A percentile compares a stretch with the other conserved stretches of the same genome.
Evolutionary conservation across 2,113 vertebrate species (phyloP).

Genomic region (Chaetura pelagica): DNA sequence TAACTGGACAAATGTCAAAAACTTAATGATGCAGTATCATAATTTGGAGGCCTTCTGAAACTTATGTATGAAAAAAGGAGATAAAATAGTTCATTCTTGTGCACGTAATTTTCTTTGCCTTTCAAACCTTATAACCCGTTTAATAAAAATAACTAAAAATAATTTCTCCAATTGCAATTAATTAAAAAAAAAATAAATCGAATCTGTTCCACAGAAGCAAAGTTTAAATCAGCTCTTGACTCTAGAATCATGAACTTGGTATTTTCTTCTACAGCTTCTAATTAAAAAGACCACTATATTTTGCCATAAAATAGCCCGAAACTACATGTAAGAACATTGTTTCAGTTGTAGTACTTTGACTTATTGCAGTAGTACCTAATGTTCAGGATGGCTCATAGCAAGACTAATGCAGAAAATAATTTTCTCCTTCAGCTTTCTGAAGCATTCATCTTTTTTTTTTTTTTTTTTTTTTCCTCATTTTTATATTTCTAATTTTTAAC

Average conservation of each 20-base stretch:
- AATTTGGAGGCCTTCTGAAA: constrained; percentile 76
- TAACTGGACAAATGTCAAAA: constrained; percentile 86
- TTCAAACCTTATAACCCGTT: not conserved
- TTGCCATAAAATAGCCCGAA: constrained; percentile 24
- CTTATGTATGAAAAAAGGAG: constrained; percentile 43
- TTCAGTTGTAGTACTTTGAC: constrained; percentile 35
- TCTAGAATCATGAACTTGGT: not conserved
- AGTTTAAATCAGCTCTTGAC: not conserved
- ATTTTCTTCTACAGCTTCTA: not conserved
- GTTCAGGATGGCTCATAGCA: constrained; percentile 36
- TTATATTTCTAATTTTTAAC: not conserved
- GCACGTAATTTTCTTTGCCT: constrained; percentile 26
- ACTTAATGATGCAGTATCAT: constrained; percentile 77
- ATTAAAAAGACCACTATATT: constrained; percentile 11
- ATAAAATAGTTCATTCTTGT: constrained; percentile 61
- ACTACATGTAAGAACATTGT: not conserved
- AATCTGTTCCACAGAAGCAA: not conserved
- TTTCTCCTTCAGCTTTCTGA: constrained; percentile 41
- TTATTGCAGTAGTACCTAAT: constrained; percentile 28
- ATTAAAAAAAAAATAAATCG: rapidly evolving
- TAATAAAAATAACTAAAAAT: not conserved
- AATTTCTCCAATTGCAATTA: not conserved
- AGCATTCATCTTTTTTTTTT: constrained; percentile 1
- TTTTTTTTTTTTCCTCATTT: too few species aligned
- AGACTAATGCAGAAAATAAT: constrained; percentile 57